These are phyloP conservation scores for Drosophila sp. DNA, from an alignment of 1,140 invertebrate genomes.

Conservation along the genomic window DNA sequence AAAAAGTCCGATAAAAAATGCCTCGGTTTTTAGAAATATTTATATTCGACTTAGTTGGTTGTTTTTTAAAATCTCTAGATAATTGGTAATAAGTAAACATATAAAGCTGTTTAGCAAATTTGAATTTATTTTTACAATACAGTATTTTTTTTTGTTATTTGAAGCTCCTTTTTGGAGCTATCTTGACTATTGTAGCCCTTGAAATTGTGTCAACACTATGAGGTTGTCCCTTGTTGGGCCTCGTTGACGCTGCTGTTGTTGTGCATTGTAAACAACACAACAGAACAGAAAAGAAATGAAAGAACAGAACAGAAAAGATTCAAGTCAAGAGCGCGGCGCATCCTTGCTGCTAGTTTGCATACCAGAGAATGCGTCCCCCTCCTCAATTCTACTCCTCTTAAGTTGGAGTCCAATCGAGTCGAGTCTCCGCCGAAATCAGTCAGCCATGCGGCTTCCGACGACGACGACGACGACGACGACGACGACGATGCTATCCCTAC, in stretches of 20 bases:
- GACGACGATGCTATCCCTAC: slow-evolving; percentile 80
- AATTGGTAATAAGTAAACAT: too few relatives aligned
- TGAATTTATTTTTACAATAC: too few relatives aligned
- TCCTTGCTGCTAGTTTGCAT: slow-evolving; percentile 83
- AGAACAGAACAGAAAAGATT: slow-evolving; percentile 28
- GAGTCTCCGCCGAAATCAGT: slow-evolving; percentile 61
- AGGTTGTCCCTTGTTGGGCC: slow-evolving; percentile 3
- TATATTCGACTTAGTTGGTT: too few relatives aligned
- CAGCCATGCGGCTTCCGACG: slow-evolving; percentile 75
- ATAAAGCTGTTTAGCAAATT: too few relatives aligned
- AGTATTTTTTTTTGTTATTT: too few relatives aligned
- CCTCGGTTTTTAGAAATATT: too few relatives aligned
- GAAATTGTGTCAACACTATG: too few relatives aligned
- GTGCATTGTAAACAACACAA: slow-evolving; percentile 11
- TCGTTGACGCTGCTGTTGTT: slow-evolving; percentile 16
- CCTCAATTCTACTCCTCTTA: neutral
- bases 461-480: slow-evolving; percentile 31
- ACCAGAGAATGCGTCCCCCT: slow-evolving; percentile 55
- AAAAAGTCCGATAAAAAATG: too few relatives aligned
- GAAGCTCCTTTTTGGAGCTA: too few relatives aligned
- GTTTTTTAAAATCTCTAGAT: too few relatives aligned
- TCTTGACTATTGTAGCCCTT: too few relatives aligned
- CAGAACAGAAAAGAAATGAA: slow-evolving; percentile 3
- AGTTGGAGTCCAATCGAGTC: slow-evolving; percentile 17
- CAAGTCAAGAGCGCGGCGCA: slow-evolving; percentile 58